Percentiles rank a stretch among this genome's conserved stretches.
Conservation (phyloP, 92 coral and sea anemone species). For the Palythoa caribaeorum region DNA sequence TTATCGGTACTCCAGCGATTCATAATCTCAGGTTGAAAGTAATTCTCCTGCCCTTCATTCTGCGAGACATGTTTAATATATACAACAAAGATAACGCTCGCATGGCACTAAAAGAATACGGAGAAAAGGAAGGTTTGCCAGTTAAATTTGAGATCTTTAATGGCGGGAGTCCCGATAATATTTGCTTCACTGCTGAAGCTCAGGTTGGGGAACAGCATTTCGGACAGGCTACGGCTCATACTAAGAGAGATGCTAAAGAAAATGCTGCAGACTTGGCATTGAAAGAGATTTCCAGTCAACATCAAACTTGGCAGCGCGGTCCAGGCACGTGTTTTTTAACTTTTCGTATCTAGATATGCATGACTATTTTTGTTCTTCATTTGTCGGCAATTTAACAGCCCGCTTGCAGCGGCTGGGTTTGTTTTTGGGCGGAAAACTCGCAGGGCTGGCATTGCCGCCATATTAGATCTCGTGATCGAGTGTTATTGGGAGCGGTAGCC, state of each 20-base stretch:
- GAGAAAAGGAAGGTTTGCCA: slow-evolving; percentile 69
- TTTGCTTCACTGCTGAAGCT: slow-evolving; percentile 67
- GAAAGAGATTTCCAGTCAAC: slow-evolving; percentile 63
- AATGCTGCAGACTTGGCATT: slow-evolving; percentile 88
- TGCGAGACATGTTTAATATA: slow-evolving; percentile 49
- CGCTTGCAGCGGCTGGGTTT: too few relatives aligned
- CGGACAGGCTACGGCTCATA: slow-evolving; percentile 70
- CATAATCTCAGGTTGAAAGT: slow-evolving; percentile 6
- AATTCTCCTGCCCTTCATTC: not conserved
- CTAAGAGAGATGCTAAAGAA: slow-evolving; percentile 89
- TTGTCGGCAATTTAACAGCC: too few relatives aligned
- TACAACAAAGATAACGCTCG: slow-evolving; percentile 81
- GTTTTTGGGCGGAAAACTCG: too few relatives aligned
- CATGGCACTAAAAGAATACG: slow-evolving; percentile 88
- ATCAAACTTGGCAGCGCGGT: slow-evolving; percentile 32
- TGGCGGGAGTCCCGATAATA: slow-evolving; percentile 32
- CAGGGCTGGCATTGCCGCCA: too few relatives aligned
- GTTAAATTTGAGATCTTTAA: slow-evolving; percentile 63
- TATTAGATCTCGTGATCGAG: too few relatives aligned
- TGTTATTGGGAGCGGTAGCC: too few relatives aligned
- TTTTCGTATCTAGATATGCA: too few relatives aligned
- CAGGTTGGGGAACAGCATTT: slow-evolving; percentile 74
- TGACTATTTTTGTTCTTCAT: too few relatives aligned
- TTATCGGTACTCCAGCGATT: slow-evolving; percentile 18
- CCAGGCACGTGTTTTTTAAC: not conserved